These are phyloP conservation scores for Pseudonaja textilis DNA, from an alignment of 2,113 vertebrate species.

Conservation along the genomic window DNA sequence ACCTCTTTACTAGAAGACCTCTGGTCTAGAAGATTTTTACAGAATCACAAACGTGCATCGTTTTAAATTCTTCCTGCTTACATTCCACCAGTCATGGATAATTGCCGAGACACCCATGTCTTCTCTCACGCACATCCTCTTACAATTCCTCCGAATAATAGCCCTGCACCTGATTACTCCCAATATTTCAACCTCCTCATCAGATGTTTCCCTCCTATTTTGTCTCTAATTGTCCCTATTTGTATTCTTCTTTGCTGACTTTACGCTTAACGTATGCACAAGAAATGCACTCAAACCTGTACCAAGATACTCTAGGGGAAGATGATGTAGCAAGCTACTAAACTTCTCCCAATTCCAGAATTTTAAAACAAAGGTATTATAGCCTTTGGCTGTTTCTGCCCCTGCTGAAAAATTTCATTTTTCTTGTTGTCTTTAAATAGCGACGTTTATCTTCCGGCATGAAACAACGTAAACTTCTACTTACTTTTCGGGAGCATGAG, in stretches of 20 bases:
- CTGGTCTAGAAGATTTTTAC: background rate
- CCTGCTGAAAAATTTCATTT: background rate
- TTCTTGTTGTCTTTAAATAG: background rate
- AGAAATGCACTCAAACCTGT: background rate
- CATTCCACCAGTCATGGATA: background rate
- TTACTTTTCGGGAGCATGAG: constrained; percentile 93
- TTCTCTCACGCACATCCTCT: background rate
- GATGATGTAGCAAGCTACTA: background rate
- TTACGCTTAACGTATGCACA: background rate
- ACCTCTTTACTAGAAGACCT: too few relatives aligned
- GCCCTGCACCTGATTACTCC: background rate
- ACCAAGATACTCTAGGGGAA: background rate
- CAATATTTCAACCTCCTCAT: background rate
- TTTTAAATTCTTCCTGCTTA: background rate
- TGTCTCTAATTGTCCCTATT: background rate
- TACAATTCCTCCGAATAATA: background rate
- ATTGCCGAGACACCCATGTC: background rate
- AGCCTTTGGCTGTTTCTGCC: background rate
- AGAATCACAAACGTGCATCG: background rate
- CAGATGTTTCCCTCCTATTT: background rate
- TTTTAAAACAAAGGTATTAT: background rate
- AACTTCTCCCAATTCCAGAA: background rate
- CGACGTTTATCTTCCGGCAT: background rate
- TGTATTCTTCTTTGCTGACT: background rate
- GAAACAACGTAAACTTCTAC: background rate